These are phyloP conservation scores for Urechis unicinctus DNA, from an alignment of 2,888 invertebrate species.

Conservation along the genomic window DNA sequence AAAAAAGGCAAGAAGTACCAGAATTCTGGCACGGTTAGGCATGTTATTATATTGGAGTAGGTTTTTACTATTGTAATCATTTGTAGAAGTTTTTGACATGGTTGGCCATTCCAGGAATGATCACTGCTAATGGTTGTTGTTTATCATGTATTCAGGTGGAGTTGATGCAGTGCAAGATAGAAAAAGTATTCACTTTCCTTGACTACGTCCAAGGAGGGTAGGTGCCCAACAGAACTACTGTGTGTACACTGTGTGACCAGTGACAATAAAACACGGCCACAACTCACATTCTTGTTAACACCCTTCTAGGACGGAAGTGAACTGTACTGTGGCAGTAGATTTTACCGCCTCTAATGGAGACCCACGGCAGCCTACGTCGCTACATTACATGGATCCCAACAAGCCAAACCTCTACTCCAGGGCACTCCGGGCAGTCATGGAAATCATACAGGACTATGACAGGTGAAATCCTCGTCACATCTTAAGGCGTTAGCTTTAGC, in stretches of 20 bases:
- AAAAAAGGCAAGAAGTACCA: slow-evolving; percentile 55
- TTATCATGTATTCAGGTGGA: no score
- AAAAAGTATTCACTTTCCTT: slow-evolving; percentile 53
- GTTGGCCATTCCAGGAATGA: no score
- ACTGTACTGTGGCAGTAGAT: slow-evolving; percentile 53
- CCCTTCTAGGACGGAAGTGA: slow-evolving; percentile 37
- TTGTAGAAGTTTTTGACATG: no score
- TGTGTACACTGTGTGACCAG: no score
- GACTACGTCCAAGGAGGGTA: slow-evolving; percentile 58
- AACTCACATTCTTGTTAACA: slow-evolving; percentile 1
- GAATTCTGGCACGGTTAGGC: slow-evolving; percentile 51
- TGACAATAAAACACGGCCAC: no score
- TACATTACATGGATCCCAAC: slow-evolving; percentile 51
- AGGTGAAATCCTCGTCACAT: no score
- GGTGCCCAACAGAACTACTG: slow-evolving; percentile 13
- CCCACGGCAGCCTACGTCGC: slow-evolving; percentile 40
- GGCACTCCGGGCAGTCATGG: slow-evolving; percentile 52
- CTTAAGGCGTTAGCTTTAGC: no score
- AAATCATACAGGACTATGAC: slow-evolving; percentile 53
- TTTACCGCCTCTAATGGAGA: slow-evolving; percentile 54
- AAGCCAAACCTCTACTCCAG: slow-evolving; percentile 54
- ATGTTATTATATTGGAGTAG: background rate
- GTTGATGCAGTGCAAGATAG: slow-evolving; percentile 35
- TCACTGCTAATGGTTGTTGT: no score
- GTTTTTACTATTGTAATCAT: no score